Evolutionary conservation across 2,888 invertebrate species (phyloP).

Genomic region (Psylliodes chrysocephalus): DNA sequence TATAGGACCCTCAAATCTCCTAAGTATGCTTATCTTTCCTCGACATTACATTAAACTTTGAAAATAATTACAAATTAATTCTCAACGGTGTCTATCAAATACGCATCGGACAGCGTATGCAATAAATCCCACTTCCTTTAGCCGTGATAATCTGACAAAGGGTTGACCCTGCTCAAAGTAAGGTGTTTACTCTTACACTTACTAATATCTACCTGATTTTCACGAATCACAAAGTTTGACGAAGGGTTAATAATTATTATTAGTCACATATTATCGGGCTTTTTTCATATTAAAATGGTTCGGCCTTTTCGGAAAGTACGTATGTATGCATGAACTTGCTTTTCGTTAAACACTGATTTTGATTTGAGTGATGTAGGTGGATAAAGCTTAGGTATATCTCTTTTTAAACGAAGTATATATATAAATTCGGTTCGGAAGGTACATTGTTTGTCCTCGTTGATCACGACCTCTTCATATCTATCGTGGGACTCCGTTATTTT

Average conservation of each 20-base stretch:
- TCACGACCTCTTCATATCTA: too few species aligned
- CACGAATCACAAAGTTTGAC: slow-evolving; percentile 32
- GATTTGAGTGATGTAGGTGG: too few species aligned
- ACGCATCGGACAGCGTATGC: slow-evolving; percentile 10
- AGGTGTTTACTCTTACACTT: slow-evolving; percentile 29
- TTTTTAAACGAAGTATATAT: too few species aligned
- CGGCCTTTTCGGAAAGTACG: too few species aligned
- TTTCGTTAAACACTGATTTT: too few species aligned
- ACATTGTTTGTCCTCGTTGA: too few species aligned
- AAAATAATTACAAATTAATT: slow-evolving; percentile 29
- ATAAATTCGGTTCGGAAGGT: too few species aligned
- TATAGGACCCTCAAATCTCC: background rate
- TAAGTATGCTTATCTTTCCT: background rate
- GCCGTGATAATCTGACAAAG: slow-evolving; percentile 34
- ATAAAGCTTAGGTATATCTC: too few species aligned
- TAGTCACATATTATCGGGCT: background rate
- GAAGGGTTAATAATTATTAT: slow-evolving; percentile 27
- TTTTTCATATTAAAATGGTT: background rate
- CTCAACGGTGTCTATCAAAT: slow-evolving; percentile 18
- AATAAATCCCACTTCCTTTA: slow-evolving; percentile 33
- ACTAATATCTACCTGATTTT: slow-evolving; percentile 37
- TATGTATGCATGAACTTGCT: too few species aligned
- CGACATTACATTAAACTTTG: slow-evolving; percentile 2
- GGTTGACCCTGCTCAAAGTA: slow-evolving; percentile 38
- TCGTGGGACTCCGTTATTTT: too few species aligned